Evolutionary conservation across 2,888 invertebrate species (phyloP), one percentile per base, ranked within the genome.

Genomic region (Ceramica pisi): DNA sequence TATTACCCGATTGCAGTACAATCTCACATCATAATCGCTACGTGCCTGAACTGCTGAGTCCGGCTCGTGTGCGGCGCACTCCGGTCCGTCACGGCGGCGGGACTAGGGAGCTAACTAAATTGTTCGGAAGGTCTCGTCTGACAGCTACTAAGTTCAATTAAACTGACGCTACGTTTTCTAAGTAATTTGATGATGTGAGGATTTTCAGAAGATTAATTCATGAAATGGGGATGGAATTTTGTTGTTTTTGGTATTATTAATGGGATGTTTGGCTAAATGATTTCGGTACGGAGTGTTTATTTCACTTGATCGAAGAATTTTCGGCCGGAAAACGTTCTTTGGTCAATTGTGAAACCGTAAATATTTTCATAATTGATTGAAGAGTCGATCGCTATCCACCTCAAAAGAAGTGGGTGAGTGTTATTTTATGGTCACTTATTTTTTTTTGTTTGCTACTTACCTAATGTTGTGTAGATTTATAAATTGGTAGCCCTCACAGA

Each of bases 161-260:
- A 73, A 86, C 72, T 76, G 78, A 84, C 65, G 64, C 75, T 64
- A 63, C 75, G 75, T 66, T 86, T 81, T 84, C 57, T 71, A 57
- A 35, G 74, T 70, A 69, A 82, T 80, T 69, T 80, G 73, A 80
- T 81, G 72, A 82, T 65, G 67, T 70, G 57, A 46, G 67, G 55
- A 59, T 44, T 77, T 41, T n/a, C 19, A 6, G 44, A 19, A 44
- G 46, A 46, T 14, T 14, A 5, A 14, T 41, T 66, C n/a, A 23
- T 41, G 41, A 41, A 4, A 5, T 41, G 12, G 41, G 14, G 41
- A 4, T 41, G 14, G 14, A n/a, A n/a, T n/a, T n/a, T n/a, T n/a
- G n/a, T n/a, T n/a, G n/a, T n/a, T 41, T 12, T 38, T 0, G 38
- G 38, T 38, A 38, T 38, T 38, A 5, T 41, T 41, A 41, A 14